Base-by-base conservation (phyloP, 2,797 vertebrate genomes). In the Anguilla anguilla region DNA sequence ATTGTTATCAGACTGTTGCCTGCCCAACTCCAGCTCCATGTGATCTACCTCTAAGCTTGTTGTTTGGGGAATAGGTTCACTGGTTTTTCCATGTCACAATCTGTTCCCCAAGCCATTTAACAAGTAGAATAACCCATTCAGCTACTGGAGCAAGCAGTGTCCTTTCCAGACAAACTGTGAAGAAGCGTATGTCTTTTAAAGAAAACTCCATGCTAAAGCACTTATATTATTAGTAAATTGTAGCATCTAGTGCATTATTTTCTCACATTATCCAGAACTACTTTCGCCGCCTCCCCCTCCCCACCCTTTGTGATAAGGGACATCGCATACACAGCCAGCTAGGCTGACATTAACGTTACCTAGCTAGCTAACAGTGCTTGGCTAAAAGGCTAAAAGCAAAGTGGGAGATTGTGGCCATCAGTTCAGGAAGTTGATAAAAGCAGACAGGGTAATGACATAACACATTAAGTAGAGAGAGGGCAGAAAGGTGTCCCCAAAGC, bases 21-120 rank as follows among this genome's bases (percentile, higher is more conserved):
- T 72, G 19, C 25, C 22, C 79, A 82, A 82, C 39, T 69, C 2
- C 61, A 67, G 19, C 55, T 83, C 55, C 46, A 46, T 74, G 43
- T 82, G 51, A 57, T 81, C 5, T 59, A 59, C 43, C 53, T 46
- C n/a, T 43, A 82, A 77, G 35, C 51, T 82, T 87, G 57, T 64
- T 82, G n/a, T 61, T 39, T 64, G 28, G n/a, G 28, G 72, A 82
- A 39, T 77, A 15, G 72, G 31, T 77, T 77, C 49, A 13, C 57
- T 67, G 67, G 46, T 19, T 83, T 83, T 83, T 51, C 49, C 43
- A 39, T 13, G 49, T 35, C 79, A 83, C 57, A 67, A 2, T 5
- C 57, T 67, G 61, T 87, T 83, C 55, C 28, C 15, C 57, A 67
- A 83, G 43, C 39, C 10, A 6, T 82, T 82, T 28, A 49, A 51